These are phyloP conservation scores for Eupithecia centaureata DNA, from an alignment of 2,888 invertebrate species.

Conservation along the genomic window DNA sequence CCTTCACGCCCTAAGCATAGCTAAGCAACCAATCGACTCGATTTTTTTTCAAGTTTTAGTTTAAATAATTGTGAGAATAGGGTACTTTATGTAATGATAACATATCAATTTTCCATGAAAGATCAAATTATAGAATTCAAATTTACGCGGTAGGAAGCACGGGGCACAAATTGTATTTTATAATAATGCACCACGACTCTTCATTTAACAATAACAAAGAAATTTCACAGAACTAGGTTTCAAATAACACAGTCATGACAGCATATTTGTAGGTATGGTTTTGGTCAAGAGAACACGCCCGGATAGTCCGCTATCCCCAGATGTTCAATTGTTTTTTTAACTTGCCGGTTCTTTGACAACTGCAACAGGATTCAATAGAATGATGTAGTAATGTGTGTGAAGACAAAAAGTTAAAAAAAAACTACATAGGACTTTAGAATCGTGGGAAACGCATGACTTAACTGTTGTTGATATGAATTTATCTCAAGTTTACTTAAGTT, in stretches of 20 bases:
- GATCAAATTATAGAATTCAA: too few relatives aligned
- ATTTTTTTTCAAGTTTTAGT: too few relatives aligned
- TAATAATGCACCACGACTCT: too few relatives aligned
- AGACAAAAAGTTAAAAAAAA: neutral
- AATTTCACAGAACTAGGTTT: neutral
- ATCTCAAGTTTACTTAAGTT: constrained; percentile 6
- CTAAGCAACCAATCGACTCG: too few relatives aligned
- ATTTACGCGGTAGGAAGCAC: too few relatives aligned
- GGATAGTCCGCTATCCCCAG: neutral
- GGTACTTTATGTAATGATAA: too few relatives aligned
- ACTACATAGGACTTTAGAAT: constrained; percentile 7
- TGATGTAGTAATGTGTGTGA: constrained; percentile 8
- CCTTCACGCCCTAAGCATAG: too few relatives aligned
- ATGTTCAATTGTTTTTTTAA: constrained; percentile 17
- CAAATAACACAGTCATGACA: neutral
- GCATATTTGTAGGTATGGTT: neutral
- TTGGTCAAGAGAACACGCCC: neutral
- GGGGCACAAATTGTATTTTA: too few relatives aligned
- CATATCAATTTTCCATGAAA: too few relatives aligned
- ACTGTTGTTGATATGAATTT: constrained; percentile 12
- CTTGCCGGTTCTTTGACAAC: neutral
- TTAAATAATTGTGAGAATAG: too few relatives aligned
- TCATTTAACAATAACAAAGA: too few relatives aligned
- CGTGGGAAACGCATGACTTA: constrained; percentile 23
- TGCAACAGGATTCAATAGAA: constrained; percentile 12